Base-by-base conservation (phyloP, 2,113 vertebrate species). In the Aspiorhynchus laticeps region DNA sequence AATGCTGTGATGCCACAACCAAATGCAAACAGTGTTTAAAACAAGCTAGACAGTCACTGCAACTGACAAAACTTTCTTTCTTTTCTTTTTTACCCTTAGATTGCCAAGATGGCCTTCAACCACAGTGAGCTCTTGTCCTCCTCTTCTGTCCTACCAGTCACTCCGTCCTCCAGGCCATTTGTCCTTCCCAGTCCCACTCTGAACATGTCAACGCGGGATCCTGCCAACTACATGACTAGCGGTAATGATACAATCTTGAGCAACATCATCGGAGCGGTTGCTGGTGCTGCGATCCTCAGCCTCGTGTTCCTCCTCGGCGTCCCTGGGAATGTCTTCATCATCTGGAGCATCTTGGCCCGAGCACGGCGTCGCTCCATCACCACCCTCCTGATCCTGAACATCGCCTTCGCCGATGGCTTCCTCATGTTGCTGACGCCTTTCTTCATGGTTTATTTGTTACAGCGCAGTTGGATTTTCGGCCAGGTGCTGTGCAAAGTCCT, bases 241-340 rank as follows among this genome's bases (percentile, higher is more conserved):
- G 3, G 15, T 0, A 0, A 0, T 26, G 12, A 17, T 0, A 90
- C 24, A 51, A 89, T 91, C 8, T 33, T 95, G 85, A 86, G 26
- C 6, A 91, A 31, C 85, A 0, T 0, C 0, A 1, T 0, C 0
- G 53, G 38, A 81, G 93, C 92, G 1, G 21, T 80, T 0, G 0
- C 86, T 31, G 93, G 92, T 0, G 91, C 96, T 26, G 41, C 95
- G 56, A 95, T 96, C 87, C 93, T 97, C 3, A 88, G 87, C 1
- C 8, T 96, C 0, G 95, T 95, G 4, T 95, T 97, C 80, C 59
- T 92, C 5, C 17, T 97, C 89, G 97, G 97, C 21, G 91, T 96
- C 48, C 97, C 97, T 0, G 97, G 97, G 74, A 98, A 98, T 76
- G 46, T 94, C 77, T 97, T 97, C 19, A 92, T 97, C 53, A 94